Evolutionary conservation across 2,797 vertebrate species (phyloP).

Genomic region (Chaetophractus vellerosus): DNA sequence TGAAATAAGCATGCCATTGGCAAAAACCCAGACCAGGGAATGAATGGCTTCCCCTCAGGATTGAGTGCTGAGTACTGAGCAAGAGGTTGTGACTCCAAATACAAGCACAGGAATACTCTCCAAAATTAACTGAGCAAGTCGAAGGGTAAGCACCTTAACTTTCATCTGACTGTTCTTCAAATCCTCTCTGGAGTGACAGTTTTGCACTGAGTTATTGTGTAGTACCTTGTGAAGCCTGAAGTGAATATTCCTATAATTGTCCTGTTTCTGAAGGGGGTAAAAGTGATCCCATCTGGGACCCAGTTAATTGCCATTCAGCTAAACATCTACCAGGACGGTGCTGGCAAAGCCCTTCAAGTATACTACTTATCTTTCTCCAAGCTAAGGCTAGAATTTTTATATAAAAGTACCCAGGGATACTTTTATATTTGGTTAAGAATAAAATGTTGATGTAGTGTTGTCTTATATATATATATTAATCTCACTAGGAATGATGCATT

Average conservation of each 20-base stretch:
- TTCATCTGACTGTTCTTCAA: conserved; percentile 60
- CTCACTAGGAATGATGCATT: conserved; percentile 55
- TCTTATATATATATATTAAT: conserved; percentile 70
- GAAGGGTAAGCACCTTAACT: conserved; percentile 42
- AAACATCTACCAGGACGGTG: conserved; percentile 68
- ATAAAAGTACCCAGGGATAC: background rate
- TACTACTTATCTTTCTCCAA: conserved; percentile 12
- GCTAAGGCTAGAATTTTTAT: conserved; percentile 49
- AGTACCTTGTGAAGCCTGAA: conserved; percentile 58
- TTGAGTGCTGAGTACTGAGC: background rate
- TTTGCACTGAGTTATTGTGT: background rate
- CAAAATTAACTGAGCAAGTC: conserved; percentile 34
- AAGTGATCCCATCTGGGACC: conserved; percentile 74
- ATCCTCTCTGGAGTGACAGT: background rate
- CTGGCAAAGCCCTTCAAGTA: conserved; percentile 67
- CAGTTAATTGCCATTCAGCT: conserved; percentile 67
- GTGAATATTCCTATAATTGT: conserved; percentile 70
- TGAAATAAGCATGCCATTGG: background rate
- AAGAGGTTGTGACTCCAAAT: conserved; percentile 36
- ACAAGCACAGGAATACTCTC: conserved; percentile 27
- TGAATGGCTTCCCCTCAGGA: background rate
- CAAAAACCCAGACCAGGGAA: background rate
- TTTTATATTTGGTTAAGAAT: conserved; percentile 68
- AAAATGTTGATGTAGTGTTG: conserved; percentile 56
- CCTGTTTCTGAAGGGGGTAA: conserved; percentile 68